Conservation (phyloP, 1,140 invertebrate species). For the Drosophila leontia region DNA sequence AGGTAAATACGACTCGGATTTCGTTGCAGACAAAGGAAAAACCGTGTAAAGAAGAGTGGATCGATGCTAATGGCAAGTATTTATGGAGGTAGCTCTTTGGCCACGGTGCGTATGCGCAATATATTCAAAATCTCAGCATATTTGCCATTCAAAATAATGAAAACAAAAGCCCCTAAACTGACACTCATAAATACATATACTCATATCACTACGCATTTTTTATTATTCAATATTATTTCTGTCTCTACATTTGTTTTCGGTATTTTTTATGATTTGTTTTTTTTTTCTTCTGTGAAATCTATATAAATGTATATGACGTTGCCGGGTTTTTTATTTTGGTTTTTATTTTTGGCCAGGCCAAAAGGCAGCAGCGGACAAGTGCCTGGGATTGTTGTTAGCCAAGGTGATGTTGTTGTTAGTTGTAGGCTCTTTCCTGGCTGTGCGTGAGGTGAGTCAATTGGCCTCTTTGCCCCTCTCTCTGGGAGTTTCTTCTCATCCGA, state of each 20-base stretch:
- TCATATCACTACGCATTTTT: conserved; percentile 6
- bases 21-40: conserved; percentile 13
- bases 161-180: conserved; percentile 17
- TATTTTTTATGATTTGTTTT: conserved; percentile 43
- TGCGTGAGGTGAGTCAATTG: conserved; percentile 63
- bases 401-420: conserved; percentile 29
- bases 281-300: conserved; percentile 7
- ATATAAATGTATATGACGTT: conserved; percentile 55
- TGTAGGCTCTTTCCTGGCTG: conserved; percentile 15
- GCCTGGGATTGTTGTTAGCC: conserved; percentile 42
- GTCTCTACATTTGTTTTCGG: conserved; percentile 27
- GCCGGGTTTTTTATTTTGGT: conserved; percentile 33
- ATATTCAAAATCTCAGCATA: neutral
- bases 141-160: conserved; percentile 15
- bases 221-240: conserved; percentile 28
- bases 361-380: conserved; percentile 41
- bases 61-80: conserved; percentile 23
- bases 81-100: conserved; percentile 10
- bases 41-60: conserved; percentile 15
- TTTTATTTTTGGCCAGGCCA: conserved; percentile 45
- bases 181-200: neutral
- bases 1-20: conserved; percentile 31
- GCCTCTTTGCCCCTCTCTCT: conserved; percentile 2
- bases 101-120: conserved; percentile 54
- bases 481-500: conserved; percentile 49